phyloP scores from a whole-genome alignment of 2,797 vertebrate genomes.

The Mus minutoides region DNA sequence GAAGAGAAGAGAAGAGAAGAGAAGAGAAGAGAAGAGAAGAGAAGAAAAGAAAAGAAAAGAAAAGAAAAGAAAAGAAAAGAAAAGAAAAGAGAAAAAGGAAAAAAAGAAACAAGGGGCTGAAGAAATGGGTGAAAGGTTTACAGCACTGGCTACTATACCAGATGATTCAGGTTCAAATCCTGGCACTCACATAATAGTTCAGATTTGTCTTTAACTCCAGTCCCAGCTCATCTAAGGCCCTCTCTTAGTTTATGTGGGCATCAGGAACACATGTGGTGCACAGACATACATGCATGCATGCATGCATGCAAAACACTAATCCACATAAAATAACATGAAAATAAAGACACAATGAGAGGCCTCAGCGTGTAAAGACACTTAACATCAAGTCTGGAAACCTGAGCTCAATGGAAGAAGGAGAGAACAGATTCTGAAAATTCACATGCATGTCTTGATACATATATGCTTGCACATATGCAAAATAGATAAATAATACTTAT shows the following conservation, averaged over 20 bases:
- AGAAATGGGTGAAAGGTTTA: background rate
- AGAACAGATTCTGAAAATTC: background rate
- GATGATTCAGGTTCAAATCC: background rate
- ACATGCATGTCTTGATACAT: background rate
- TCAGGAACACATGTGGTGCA: too few relatives aligned
- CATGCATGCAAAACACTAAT: background rate
- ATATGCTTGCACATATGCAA: too few relatives aligned
- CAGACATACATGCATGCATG: background rate
- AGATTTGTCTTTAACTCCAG: background rate
- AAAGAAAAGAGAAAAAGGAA: background rate
- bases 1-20: too few relatives aligned
- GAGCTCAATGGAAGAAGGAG: background rate
- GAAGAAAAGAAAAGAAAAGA: too few relatives aligned
- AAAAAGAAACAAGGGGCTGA: background rate
- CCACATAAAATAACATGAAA: background rate
- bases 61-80: too few relatives aligned
- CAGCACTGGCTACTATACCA: background rate
- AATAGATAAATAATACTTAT: background rate
- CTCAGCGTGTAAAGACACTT: background rate
- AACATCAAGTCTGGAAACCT: background rate
- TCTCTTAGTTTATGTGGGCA: background rate
- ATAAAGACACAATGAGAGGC: background rate
- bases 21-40: too few relatives aligned
- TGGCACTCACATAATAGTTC: background rate
- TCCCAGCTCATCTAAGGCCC: too few relatives aligned